These are phyloP conservation scores for Bombus sylvicola DNA, from an alignment of 1,140 invertebrate species.

Conservation along the genomic window DNA sequence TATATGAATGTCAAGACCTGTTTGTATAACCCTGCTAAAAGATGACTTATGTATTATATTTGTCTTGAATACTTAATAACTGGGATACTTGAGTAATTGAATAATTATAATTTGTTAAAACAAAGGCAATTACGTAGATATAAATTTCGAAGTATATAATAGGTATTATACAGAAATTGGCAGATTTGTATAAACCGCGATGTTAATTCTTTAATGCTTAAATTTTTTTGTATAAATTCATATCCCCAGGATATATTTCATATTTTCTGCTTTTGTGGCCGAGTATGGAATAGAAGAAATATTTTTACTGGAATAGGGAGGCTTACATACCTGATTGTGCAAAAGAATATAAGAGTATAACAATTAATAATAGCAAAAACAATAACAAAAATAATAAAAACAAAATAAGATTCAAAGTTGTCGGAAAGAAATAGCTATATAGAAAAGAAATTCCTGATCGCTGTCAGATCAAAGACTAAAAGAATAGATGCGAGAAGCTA, in stretches of 20 bases:
- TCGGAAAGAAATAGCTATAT: not conserved
- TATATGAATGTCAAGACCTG: no score
- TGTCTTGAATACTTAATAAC: not conserved
- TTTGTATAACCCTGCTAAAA: not conserved
- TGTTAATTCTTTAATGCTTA: no score
- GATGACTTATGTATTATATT: not conserved
- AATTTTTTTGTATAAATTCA: no score
- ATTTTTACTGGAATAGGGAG: no score
- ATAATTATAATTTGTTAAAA: not conserved
- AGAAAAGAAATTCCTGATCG: not conserved
- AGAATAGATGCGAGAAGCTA: not conserved
- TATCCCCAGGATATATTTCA: no score
- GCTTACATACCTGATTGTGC: not conserved
- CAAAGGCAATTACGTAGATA: not conserved
- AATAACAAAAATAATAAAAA: not conserved
- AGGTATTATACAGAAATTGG: not conserved
- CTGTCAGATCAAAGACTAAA: not conserved
- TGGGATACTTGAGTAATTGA: not conserved
- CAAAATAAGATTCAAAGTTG: not conserved
- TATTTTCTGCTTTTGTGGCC: no score
- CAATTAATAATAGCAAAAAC: not conserved
- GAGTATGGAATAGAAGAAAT: no score
- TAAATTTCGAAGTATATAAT: not conserved
- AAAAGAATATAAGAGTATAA: not conserved
- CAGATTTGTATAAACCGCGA: not conserved